phyloP scores from a whole-genome alignment of 2,888 invertebrate species.

The Azorinus chamasolen region DNA sequence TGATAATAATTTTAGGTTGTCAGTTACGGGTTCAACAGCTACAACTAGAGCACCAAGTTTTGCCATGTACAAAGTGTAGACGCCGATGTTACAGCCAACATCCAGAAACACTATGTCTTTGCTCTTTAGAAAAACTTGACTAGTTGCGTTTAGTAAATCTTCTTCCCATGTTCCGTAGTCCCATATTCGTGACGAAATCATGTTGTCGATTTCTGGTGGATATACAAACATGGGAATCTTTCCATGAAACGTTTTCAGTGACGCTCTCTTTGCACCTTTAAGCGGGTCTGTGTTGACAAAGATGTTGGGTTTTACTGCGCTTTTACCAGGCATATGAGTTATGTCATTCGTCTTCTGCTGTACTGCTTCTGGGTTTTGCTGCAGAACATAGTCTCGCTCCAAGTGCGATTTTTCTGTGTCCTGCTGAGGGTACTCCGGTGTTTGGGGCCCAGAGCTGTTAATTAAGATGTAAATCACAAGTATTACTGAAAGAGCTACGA shows the following conservation, averaged over 20 bases:
- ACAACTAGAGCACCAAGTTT: constrained; percentile 65
- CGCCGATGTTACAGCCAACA: constrained; percentile 73
- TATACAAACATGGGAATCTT: constrained; percentile 67
- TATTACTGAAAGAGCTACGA: too few relatives aligned
- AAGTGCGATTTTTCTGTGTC: too few relatives aligned
- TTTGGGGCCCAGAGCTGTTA: too few relatives aligned
- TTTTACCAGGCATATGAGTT: too few relatives aligned
- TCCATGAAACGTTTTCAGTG: constrained; percentile 57
- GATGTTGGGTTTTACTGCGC: too few relatives aligned
- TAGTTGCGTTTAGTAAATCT: constrained; percentile 65
- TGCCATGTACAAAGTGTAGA: constrained; percentile 67
- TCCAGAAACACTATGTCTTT: constrained; percentile 63
- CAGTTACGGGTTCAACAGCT: constrained; percentile 63
- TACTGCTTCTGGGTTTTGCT: too few relatives aligned
- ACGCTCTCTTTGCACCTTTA: neutral
- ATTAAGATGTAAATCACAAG: too few relatives aligned
- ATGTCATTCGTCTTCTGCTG: too few relatives aligned
- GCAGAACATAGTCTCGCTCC: too few relatives aligned
- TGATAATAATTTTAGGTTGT: constrained; percentile 59
- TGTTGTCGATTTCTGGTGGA: constrained; percentile 55
- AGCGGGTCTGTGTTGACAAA: too few relatives aligned
- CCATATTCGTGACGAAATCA: constrained; percentile 68
- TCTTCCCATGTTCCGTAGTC: constrained; percentile 73
- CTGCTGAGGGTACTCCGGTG: too few relatives aligned
- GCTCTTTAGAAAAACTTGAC: constrained; percentile 38